Base-by-base conservation (phyloP, 1,140 invertebrate species). In the Hyles euphorbiae region DNA sequence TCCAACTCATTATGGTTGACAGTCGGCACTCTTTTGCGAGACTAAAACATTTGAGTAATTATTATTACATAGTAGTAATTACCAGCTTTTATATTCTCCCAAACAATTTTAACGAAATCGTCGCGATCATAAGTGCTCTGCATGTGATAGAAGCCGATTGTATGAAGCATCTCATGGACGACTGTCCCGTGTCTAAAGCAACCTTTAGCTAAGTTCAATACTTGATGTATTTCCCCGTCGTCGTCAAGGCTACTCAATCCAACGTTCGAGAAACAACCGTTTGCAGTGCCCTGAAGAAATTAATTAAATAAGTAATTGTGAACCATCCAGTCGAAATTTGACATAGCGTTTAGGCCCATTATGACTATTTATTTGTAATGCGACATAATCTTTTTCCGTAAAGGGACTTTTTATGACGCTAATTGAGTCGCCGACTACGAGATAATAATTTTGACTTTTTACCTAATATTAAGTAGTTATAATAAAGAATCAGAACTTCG, bases 71-170 rank as follows among this genome's bases (percentile, higher is more conserved):
- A 22, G 2, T 22, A 22, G 22, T 22, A 22, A 22, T 61, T 67
- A 88, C 87, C 87, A 70, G 78, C 58, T 58, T 86, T 81, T 34
- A 96, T 95, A 70, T 95, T 95, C 36, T 93, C 89, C 82, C 91
- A 93, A 3, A 91, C 71, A 55, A 96, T 92, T 9, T 76, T 76
- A 0, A 96, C 91, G 75, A 88, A 95, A 0, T 93, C 83, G 70
- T 95, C 94, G 52, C 94, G 89, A 76, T 96, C 91, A 8, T 90
- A 85, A 5, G 93, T 87, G 68, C 92, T 92, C 74, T 95, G 94
- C 83, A 95, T 94, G 69, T 96, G 92, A 69, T 91, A 92, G 71
- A 94, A 94, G 0, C 94, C 94, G 9, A 94, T 70, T 0, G 93
- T 91, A 67, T 94, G 94, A 44, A 94, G 78, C 61, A 94, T 89